Evolutionary conservation across 2,113 vertebrate species (phyloP), one percentile per base, ranked within the genome.

Genomic region (Burhinus oedicnemus): DNA sequence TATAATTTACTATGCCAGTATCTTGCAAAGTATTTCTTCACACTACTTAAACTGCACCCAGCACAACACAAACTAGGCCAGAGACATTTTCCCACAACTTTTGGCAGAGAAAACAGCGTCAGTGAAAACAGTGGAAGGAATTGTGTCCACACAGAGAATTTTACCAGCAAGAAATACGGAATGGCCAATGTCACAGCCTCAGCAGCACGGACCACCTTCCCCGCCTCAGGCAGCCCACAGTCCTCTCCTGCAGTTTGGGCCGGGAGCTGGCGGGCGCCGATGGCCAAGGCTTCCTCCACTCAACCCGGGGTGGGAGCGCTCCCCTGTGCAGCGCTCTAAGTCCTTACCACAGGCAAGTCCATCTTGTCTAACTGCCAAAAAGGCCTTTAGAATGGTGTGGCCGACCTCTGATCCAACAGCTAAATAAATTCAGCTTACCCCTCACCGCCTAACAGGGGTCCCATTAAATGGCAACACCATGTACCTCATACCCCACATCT

Each of bases 381-480:
- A 32, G 11, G 30, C 44, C 40, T 57, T 52, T 8, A 6, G 40
- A 12, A 11, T 22, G 1, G 21, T 1, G 30, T 6, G 14, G 45
- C 29, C 6, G 3, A 27, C 6, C 32, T 34, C 62, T 57, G 68
- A 2, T 15, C n/a, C 1, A 1, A 30, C 60, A 40, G 40, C 20
- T 29, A 8, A 21, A 26, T 6, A 22, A 69, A n/a, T 11, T 22
- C 52, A 17, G 54, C 40, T 42, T 47, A 32, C 34, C 12, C 66
- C 17, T 34, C 32, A 4, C 44, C 2, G 36, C 3, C 0, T 3
- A 22, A 22, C 0, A 57, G 42, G 5, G 0, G 23, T 8, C 40
- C 15, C 42, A 3, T 6, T 54, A n/a, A 26, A 16, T 0, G 45
- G 14, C 3, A 1, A 19, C 26, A 6, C 29, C 1, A 3, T 0